Evolutionary conservation across 2,888 invertebrate genomes (phyloP).

Genomic region (Aethes cnicana): DNA sequence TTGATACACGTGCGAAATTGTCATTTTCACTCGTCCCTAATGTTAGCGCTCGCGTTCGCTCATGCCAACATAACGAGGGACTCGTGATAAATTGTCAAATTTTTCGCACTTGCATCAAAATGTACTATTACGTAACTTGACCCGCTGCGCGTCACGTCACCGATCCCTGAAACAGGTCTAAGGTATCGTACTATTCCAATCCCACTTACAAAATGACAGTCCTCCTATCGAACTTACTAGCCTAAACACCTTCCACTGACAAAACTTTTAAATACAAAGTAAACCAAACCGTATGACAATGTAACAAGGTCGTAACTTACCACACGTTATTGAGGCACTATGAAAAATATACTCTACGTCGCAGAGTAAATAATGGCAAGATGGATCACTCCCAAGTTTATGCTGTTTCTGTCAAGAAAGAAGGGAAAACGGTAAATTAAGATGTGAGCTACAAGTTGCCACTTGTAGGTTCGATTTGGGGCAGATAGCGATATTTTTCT

Average conservation of each 20-base stretch:
- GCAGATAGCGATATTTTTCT: neutral
- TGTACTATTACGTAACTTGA: too few relatives aligned
- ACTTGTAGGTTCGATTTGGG: neutral
- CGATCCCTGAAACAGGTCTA: too few relatives aligned
- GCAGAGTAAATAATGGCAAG: slow-evolving; percentile 1
- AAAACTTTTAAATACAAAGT: neutral
- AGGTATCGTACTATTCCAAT: neutral
- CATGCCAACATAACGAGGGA: too few relatives aligned
- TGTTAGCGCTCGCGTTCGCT: too few relatives aligned
- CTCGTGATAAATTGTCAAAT: too few relatives aligned
- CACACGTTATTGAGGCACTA: neutral
- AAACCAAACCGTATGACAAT: neutral
- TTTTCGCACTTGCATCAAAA: too few relatives aligned
- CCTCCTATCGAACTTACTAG: neutral
- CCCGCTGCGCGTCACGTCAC: neutral
- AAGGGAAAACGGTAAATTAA: slow-evolving; percentile 1
- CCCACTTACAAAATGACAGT: slow-evolving; percentile 2
- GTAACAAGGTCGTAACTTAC: neutral
- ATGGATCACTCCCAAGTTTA: neutral
- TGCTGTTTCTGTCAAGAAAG: neutral
- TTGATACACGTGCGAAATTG: too few relatives aligned
- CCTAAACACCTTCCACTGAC: neutral
- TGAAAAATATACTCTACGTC: neutral
- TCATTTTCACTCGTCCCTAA: too few relatives aligned
- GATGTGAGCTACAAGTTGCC: neutral